Base-by-base conservation (phyloP, 2,888 invertebrate species). In the Protula sp. region DNA sequence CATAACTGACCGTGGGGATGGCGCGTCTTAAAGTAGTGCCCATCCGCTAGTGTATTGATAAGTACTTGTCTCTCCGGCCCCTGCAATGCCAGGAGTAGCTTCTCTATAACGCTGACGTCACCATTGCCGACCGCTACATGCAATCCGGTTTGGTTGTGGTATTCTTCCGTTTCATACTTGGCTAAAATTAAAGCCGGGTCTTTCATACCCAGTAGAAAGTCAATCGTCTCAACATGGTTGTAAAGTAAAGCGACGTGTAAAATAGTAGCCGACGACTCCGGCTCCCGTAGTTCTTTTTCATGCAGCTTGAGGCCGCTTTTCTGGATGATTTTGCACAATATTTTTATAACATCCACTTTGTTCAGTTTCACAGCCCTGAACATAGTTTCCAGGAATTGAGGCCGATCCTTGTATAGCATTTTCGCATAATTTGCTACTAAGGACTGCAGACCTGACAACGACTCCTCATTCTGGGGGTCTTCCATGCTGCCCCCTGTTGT, bases 111-210 rank as follows among this genome's bases (percentile, higher is more conserved):
- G 4, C 54, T 56, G 2, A 62, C 55, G 48, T 68, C 58, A n/a
- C 63, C 66, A 47, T 67, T 68, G 9, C 65, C 64, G 24, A 67
- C 67, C 19, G 67, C 67, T 22, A 68, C 64, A 52, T 68, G 67
- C 14, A 68, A 58, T 22, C 62, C 58, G 14, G 67, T 68, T 58
- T 68, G 67, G 54, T 68, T 67, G 38, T 59, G 55, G 54, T 68
- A 68, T 29, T 68, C 65, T 5, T 56, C 58, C 22, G 60, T 67
- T 28, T 62, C 62, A 55, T 68, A 68, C 55, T 65, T 66, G 14
- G 65, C 66, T 51, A 67, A 54, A 19, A 68, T 63, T 29, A 68
- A 58, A 3, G 63, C 66, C 5, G 52, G 28, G 38, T 68, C 66
- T n/a, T 60, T 45, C 28, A 57, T 55, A 1, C 26, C 51, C 22